Evolutionary conservation across 37 sponge, comb jelly and placozoan species (phyloP).

Genomic region (Bolinopsis microptera): DNA sequence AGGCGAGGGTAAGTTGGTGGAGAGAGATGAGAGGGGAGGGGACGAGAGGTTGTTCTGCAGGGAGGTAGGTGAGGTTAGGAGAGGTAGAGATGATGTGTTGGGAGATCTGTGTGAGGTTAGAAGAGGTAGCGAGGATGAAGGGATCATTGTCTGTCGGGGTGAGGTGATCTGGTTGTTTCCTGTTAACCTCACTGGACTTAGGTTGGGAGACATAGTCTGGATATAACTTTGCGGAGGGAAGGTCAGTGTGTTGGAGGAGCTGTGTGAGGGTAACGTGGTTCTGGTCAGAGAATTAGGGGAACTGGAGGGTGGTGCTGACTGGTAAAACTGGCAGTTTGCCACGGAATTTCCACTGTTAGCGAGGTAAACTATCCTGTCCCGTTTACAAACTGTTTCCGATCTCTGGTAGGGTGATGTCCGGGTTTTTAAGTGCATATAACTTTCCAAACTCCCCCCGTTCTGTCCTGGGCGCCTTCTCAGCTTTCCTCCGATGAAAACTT

Average conservation of each 20-base stretch:
- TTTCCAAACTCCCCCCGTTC: not conserved
- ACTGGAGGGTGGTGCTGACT: not conserved
- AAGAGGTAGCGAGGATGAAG: no score
- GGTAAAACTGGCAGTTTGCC: not conserved
- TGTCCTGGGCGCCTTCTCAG: not conserved
- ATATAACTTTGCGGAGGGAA: not conserved
- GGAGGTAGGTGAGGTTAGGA: not conserved
- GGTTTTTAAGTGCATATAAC: constrained; percentile 19
- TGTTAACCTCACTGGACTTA: not conserved
- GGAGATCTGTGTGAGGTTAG: no score
- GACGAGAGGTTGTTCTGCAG: not conserved
- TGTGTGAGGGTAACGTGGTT: not conserved
- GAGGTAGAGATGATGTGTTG: not conserved
- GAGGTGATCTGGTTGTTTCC: not conserved
- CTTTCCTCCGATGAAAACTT: constrained; percentile 58
- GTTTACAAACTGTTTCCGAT: not conserved
- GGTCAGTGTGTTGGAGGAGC: not conserved
- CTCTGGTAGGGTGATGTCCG: not conserved
- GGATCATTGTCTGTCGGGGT: not conserved
- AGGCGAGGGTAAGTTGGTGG: not conserved
- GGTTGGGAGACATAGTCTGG: not conserved
- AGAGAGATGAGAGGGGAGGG: not conserved
- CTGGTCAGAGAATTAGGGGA: not conserved
- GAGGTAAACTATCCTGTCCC: not conserved
- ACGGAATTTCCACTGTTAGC: not conserved